These are phyloP conservation scores for Psephotus haematonotus DNA, from an alignment of 2,113 vertebrate genomes.

Conservation along the genomic window DNA sequence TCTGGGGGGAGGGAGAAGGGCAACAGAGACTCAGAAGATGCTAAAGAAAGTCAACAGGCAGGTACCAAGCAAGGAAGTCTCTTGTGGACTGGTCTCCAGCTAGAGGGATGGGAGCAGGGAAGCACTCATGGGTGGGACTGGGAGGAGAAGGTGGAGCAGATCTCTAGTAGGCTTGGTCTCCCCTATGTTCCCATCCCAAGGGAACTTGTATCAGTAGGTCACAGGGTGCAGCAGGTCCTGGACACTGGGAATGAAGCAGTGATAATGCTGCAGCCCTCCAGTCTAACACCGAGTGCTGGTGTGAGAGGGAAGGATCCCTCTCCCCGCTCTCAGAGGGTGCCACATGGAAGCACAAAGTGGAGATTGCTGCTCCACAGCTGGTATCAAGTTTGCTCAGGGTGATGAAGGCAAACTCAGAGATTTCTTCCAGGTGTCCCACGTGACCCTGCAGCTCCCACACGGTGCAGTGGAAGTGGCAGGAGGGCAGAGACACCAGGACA, in stretches of 20 bases:
- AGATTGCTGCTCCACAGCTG: neutral
- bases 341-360: rapidly evolving
- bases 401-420: neutral
- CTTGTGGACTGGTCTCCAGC: neutral
- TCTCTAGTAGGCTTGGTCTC: neutral
- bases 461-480: neutral
- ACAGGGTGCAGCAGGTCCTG: neutral
- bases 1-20: neutral
- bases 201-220: neutral
- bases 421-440: neutral
- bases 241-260: neutral
- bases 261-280: neutral
- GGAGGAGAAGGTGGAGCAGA: neutral
- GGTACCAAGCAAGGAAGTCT: neutral
- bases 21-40: neutral
- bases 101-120: neutral
- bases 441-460: neutral
- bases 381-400: neutral
- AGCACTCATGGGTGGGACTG: neutral
- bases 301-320: neutral
- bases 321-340: neutral
- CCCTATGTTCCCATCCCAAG: rapidly evolving
- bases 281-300: rapidly evolving
- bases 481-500: neutral
- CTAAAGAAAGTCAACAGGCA: rapidly evolving